Conservation (phyloP, 2,113 vertebrate genomes). For the Aegotheles bennettii region DNA sequence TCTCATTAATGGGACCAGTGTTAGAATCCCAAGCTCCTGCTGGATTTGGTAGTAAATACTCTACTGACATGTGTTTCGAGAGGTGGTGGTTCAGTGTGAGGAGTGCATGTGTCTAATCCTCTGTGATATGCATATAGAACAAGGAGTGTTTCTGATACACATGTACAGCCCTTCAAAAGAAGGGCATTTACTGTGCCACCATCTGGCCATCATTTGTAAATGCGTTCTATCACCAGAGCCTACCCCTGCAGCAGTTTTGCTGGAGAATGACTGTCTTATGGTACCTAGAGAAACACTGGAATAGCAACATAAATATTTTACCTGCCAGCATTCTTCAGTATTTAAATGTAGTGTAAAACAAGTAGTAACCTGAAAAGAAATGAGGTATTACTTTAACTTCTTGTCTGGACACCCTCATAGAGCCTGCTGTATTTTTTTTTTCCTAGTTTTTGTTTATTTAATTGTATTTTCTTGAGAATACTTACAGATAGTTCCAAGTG, state of each 20-base stretch:
- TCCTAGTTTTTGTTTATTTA: not conserved
- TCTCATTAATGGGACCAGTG: slow-evolving; percentile 73
- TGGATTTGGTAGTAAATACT: slow-evolving; percentile 75
- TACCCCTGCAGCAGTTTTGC: slow-evolving; percentile 20
- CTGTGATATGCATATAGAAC: slow-evolving; percentile 34
- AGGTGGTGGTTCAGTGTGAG: slow-evolving; percentile 46
- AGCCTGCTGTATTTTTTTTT: not conserved
- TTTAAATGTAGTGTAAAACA: not conserved
- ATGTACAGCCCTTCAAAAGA: slow-evolving; percentile 10
- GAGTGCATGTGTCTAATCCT: slow-evolving; percentile 52
- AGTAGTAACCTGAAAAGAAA: not conserved
- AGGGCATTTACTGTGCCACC: slow-evolving; percentile 24
- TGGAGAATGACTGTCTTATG: not conserved
- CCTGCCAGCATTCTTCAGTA: not conserved
- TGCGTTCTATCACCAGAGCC: slow-evolving; percentile 17
- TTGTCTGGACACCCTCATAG: not conserved
- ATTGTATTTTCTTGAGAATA: not conserved
- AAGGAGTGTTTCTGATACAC: slow-evolving; percentile 30
- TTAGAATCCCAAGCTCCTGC: slow-evolving; percentile 62
- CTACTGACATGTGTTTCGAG: slow-evolving; percentile 58
- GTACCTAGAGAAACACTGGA: not conserved
- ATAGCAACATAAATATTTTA: not conserved
- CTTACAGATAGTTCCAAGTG: not conserved
- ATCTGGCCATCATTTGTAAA: slow-evolving; percentile 58
- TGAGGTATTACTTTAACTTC: not conserved